phyloP scores from a whole-genome alignment of 2,113 vertebrate genomes.

The Hippolais icterina region DNA sequence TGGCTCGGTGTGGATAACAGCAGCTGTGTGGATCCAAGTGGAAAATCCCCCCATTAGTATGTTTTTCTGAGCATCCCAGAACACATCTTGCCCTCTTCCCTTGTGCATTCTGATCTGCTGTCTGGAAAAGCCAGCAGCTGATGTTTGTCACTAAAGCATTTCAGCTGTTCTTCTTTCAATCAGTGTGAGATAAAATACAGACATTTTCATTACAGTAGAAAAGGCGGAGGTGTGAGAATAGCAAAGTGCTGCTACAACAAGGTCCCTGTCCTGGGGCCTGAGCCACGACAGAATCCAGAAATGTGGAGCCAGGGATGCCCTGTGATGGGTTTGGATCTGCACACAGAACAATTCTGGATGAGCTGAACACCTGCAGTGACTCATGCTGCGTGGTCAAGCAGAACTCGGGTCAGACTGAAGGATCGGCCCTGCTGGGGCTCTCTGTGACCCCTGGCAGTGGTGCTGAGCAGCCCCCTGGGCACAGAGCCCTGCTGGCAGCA shows the following conservation, averaged over 20 bases:
- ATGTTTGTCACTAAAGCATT: neutral
- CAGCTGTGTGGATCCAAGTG: neutral
- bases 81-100: neutral
- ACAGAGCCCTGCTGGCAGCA: neutral
- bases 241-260: neutral
- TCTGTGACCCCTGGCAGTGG: neutral
- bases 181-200: neutral
- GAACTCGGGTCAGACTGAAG: neutral
- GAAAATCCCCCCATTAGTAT: neutral
- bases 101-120: neutral
- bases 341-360: neutral
- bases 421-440: rapidly evolving
- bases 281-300: neutral
- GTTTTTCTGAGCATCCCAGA: neutral
- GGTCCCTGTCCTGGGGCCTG: neutral
- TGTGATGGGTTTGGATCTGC: neutral
- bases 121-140: neutral
- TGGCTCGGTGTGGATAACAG: neutral
- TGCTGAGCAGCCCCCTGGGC: neutral
- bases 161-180: neutral
- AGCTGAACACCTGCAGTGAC: neutral
- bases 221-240: too few species aligned
- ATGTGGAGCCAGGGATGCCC: neutral
- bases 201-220: neutral
- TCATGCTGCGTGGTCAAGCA: neutral